Percentiles rank a stretch among this genome's conserved stretches.
These are phyloP conservation scores for Cryptotermes secundus DNA, from an alignment of 1,140 invertebrate genomes.

Conservation along the genomic window DNA sequence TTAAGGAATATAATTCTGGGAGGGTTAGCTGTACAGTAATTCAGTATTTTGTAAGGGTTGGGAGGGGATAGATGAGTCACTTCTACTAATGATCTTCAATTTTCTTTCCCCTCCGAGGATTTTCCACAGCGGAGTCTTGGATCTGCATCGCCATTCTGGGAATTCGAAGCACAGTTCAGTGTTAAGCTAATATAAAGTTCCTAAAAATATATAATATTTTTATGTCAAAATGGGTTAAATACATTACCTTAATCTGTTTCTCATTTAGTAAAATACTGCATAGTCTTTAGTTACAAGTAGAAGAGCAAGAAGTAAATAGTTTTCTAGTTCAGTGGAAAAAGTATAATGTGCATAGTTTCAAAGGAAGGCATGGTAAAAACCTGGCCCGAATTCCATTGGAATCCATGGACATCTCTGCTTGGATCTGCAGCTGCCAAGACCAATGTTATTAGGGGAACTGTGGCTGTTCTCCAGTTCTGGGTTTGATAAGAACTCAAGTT, in stretches of 20 bases:
- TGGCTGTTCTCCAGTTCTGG: not conserved
- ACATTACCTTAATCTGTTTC: no score
- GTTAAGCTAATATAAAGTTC: not conserved
- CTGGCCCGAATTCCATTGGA: not conserved
- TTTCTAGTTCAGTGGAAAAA: no score
- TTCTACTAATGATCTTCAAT: slow-evolving; percentile 37
- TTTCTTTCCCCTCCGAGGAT: slow-evolving; percentile 37
- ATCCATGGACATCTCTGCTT: not conserved
- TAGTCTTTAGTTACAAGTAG: not conserved
- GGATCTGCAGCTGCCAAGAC: not conserved
- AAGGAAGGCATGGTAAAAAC: no score
- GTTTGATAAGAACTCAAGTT: not conserved
- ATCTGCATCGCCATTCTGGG: slow-evolving; percentile 24
- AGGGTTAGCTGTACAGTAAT: not conserved
- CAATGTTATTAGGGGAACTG: not conserved
- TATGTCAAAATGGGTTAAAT: no score
- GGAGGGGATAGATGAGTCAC: slow-evolving; percentile 23
- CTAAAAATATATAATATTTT: not conserved
- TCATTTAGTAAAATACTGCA: not conserved
- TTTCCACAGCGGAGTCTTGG: slow-evolving; percentile 34
- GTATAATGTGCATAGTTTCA: no score
- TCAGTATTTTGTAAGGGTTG: not conserved
- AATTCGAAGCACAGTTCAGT: slow-evolving; percentile 25
- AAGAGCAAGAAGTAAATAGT: not conserved
- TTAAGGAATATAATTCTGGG: not conserved